These are phyloP conservation scores for Crossocerus cetratus DNA, from an alignment of 2,888 invertebrate species.

Conservation along the genomic window DNA sequence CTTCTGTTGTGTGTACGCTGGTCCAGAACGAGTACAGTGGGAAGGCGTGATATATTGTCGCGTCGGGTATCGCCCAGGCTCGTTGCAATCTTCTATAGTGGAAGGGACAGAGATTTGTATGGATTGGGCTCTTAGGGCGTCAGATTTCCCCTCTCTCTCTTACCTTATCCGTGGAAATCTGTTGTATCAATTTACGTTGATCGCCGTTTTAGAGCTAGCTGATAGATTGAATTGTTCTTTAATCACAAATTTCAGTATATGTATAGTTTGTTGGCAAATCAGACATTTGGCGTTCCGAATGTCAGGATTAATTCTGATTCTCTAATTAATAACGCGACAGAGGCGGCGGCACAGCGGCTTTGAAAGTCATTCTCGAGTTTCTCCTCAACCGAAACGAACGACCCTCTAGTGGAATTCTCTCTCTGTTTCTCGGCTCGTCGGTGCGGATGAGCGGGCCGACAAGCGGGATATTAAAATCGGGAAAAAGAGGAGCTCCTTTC, in stretches of 20 bases:
- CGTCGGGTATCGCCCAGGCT: conserved; percentile 47
- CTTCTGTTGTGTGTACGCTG: conserved; percentile 26
- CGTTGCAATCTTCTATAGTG: conserved; percentile 57
- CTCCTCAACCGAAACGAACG: conserved; percentile 35
- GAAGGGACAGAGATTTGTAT: conserved; percentile 54
- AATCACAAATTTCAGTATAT: not conserved
- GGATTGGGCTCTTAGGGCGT: conserved; percentile 42
- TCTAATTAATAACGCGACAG: conserved; percentile 43
- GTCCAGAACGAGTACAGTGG: conserved; percentile 40
- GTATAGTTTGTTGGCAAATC: not conserved
- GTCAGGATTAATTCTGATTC: conserved; percentile 44
- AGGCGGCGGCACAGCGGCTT: conserved; percentile 12
- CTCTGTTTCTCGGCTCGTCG: conserved; percentile 17
- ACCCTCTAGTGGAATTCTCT: conserved; percentile 11
- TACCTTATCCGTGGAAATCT: conserved; percentile 25
- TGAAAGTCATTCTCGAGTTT: conserved; percentile 34
- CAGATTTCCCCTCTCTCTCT: not conserved
- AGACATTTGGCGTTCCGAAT: no score
- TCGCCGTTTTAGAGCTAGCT: conserved; percentile 39
- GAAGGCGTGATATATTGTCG: conserved; percentile 47
- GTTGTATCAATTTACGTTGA: conserved; percentile 52
- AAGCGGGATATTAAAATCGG: conserved; percentile 67
- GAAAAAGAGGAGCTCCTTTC: conserved; percentile 45
- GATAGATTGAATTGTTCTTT: not conserved
- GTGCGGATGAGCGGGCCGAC: conserved; percentile 58